Evolutionary conservation across 2,888 invertebrate species (phyloP), one percentile per base, ranked within the genome.

Genomic region (Lymantria dispar): DNA sequence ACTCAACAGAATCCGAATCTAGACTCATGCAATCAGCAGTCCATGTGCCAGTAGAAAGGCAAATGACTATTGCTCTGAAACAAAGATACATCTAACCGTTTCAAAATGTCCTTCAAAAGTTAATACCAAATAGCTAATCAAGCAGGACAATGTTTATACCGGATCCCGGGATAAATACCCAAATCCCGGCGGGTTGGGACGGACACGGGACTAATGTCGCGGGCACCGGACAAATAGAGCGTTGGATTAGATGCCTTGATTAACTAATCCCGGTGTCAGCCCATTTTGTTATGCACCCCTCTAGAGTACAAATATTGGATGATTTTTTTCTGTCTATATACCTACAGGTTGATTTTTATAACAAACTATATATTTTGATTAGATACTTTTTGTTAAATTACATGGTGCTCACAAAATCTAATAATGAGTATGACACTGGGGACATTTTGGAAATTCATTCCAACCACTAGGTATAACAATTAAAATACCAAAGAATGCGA

Each of bases 201-300:
- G 79, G 83, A 80, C 83, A 70, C 74, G 74, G 80, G 83, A 87
- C 83, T 84, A 85, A 88, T 87, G 87, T 87, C 82, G 87, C 80
- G 87, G 87, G 74, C 66, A 71, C 67, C 72, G 78, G 72, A 83
- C 84, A 83, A 85, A 85, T 85, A 84, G 79, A 78, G 74, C 76
- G 68, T 72, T 72, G 81, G 83, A 85, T 85, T 85, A 83, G 80
- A 64, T 78, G 81, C 81, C 81, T 83, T 87, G 84, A 87, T 87
- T 87, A 87, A 83, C 84, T 85, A 81, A 83, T 77, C 82, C 74
- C 68, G 73, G 75, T 76, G 77, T 74, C 77, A 76, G 74, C 74
- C 77, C 80, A 74, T 75, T 85, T 80, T 76, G 78, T 82, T 85
- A 86, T 87, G 84, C 84, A 80, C 84, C 81, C 86, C 84, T 82